Evolutionary conservation across 2,797 vertebrate genomes (phyloP).

Genomic region (Holocentrus rufus): DNA sequence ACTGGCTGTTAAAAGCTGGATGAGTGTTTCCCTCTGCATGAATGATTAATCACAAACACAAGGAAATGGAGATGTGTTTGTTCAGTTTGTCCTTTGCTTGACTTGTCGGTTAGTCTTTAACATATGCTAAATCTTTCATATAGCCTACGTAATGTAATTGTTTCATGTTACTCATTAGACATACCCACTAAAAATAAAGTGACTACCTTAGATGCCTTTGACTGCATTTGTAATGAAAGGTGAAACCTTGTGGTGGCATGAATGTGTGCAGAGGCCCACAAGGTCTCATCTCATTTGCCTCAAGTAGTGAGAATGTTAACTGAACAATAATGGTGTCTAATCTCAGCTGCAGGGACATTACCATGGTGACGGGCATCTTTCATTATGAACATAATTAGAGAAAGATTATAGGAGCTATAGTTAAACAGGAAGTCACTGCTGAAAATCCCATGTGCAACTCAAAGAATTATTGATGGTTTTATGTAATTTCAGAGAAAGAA

Average conservation of each 20-base stretch:
- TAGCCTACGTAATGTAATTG: conserved; percentile 6
- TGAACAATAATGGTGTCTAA: conserved; percentile 38
- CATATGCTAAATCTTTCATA: conserved; percentile 34
- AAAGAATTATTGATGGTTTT: conserved; percentile 27
- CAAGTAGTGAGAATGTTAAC: conserved; percentile 27
- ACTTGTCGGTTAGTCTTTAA: neutral
- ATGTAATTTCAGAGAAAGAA: conserved; percentile 21
- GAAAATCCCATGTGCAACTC: conserved; percentile 30
- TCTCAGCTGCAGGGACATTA: conserved; percentile 43
- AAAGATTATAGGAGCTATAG: conserved; percentile 49
- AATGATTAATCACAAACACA: conserved; percentile 67
- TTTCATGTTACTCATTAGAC: conserved; percentile 32
- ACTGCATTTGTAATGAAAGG: conserved; percentile 4
- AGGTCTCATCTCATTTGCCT: conserved; percentile 17
- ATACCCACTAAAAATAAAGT: conserved; percentile 8
- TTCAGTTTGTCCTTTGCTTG: conserved; percentile 30
- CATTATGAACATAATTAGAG: conserved; percentile 56
- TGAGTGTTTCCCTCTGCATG: conserved; percentile 54
- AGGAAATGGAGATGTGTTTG: conserved; percentile 32
- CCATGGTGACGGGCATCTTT: conserved; percentile 56
- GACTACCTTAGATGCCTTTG: neutral
- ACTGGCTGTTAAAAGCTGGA: conserved; percentile 49
- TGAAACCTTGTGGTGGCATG: neutral
- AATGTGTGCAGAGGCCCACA: neutral
- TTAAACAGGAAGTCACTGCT: conserved; percentile 48